Percentiles rank a stretch among this genome's conserved stretches.
Evolutionary conservation across 2,113 vertebrate genomes (phyloP).

Genomic region (Macroglossus sobrinus): DNA sequence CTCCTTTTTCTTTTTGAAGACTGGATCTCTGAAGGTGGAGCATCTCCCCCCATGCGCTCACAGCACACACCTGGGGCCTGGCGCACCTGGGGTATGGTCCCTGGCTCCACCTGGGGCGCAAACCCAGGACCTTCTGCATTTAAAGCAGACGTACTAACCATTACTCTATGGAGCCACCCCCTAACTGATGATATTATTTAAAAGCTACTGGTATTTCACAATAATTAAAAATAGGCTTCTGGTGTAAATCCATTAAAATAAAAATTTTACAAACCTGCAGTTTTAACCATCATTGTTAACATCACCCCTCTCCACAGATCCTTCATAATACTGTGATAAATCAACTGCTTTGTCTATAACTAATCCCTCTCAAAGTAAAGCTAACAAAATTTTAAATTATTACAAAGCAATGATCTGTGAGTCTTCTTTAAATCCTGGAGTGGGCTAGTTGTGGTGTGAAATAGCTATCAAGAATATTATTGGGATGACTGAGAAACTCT

Average conservation of each 20-base stretch:
- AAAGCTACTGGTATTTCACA: neutral
- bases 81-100: no score
- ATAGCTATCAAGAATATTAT: neutral
- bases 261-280: neutral
- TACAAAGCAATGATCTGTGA: neutral
- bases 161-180: no score
- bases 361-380: neutral
- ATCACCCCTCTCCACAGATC: neutral
- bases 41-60: no score
- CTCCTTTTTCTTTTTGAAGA: no score
- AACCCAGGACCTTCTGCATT: no score
- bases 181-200: neutral
- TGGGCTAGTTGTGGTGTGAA: neutral
- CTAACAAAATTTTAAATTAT: slow-evolving; percentile 18
- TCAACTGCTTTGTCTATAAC: neutral
- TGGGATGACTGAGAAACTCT: neutral
- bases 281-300: neutral
- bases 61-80: no score
- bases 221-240: neutral
- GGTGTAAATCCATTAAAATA: neutral
- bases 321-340: neutral
- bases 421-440: neutral
- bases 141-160: no score
- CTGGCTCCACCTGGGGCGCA: no score
- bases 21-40: no score